Percentiles rank a stretch among this genome's conserved stretches.
These are phyloP conservation scores for Triops longicaudatus DNA, from an alignment of 1,140 invertebrate species.

Conservation along the genomic window DNA sequence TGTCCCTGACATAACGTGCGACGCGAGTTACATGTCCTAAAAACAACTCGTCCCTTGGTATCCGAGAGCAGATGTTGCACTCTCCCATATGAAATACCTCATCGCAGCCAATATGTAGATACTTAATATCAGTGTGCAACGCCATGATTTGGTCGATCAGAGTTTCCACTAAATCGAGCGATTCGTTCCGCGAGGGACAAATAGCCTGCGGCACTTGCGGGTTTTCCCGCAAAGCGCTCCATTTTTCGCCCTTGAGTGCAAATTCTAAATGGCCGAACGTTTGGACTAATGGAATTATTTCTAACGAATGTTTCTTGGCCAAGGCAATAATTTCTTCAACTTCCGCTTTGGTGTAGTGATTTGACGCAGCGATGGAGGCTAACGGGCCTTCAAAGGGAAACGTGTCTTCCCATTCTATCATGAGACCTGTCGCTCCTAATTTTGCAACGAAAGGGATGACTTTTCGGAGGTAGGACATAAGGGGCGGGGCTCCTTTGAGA, in stretches of 20 bases:
- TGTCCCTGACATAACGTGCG: constrained; percentile 39
- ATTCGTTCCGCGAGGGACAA: constrained; percentile 66
- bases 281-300: constrained; percentile 49
- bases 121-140: constrained; percentile 42
- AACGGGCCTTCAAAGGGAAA: constrained; percentile 44
- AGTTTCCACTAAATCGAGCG: constrained; percentile 57
- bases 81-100: constrained; percentile 64
- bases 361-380: constrained; percentile 49
- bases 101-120: constrained; percentile 54
- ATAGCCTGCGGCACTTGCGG: constrained; percentile 44
- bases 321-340: constrained; percentile 39
- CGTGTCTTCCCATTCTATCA: constrained; percentile 50
- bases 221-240: constrained; percentile 47
- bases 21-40: constrained; percentile 54
- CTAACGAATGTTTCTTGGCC: constrained; percentile 40
- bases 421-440: constrained; percentile 48
- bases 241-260: constrained; percentile 46
- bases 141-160: constrained; percentile 72
- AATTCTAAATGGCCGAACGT: constrained; percentile 53
- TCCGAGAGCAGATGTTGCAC: constrained; percentile 57
- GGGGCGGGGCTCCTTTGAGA: constrained; percentile 80
- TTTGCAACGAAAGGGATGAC: constrained; percentile 64
- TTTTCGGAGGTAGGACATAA: constrained; percentile 57
- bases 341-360: constrained; percentile 42
- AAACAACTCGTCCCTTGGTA: constrained; percentile 51